Evolutionary conservation across 2,113 vertebrate genomes (phyloP).

Genomic region (Naja naja): DNA sequence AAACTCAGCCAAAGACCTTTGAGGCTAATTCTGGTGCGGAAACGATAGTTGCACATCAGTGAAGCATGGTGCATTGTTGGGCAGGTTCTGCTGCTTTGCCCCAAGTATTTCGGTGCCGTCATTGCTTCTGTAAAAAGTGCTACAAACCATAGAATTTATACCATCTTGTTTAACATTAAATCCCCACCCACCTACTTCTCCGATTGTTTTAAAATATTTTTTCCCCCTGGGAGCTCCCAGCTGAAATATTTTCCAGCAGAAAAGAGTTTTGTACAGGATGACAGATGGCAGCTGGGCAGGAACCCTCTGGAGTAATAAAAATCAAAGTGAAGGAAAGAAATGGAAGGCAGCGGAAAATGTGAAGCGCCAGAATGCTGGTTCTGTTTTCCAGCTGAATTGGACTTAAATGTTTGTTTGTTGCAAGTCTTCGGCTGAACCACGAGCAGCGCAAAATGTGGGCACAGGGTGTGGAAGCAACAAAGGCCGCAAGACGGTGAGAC

Average conservation of each 20-base stretch:
- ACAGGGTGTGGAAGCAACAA: too few species aligned
- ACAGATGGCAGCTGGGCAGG: not conserved
- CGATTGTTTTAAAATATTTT: slow-evolving; percentile 23
- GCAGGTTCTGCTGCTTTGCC: not conserved
- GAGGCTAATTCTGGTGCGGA: not conserved
- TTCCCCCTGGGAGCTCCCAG: not conserved
- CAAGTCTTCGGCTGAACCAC: not conserved
- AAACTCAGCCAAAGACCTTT: too few species aligned
- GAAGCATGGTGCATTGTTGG: not conserved
- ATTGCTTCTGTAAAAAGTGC: not conserved
- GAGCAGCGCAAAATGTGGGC: not conserved
- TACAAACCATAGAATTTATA: not conserved
- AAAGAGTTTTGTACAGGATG: slow-evolving; percentile 20
- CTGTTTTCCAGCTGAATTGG: not conserved
- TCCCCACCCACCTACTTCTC: not conserved
- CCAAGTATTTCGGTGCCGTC: not conserved
- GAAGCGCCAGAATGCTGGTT: not conserved
- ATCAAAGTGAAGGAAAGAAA: not conserved
- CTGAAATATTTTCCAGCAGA: slow-evolving; percentile 14
- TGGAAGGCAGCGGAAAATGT: not conserved
- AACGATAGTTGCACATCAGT: not conserved
- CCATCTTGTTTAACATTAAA: slow-evolving; percentile 16
- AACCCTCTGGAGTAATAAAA: slow-evolving; percentile 2
- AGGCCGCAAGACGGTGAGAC: not conserved
- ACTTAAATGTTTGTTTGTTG: not conserved